phyloP scores from a whole-genome alignment of 2,797 vertebrate genomes.

The Hozukius guyotensis region DNA sequence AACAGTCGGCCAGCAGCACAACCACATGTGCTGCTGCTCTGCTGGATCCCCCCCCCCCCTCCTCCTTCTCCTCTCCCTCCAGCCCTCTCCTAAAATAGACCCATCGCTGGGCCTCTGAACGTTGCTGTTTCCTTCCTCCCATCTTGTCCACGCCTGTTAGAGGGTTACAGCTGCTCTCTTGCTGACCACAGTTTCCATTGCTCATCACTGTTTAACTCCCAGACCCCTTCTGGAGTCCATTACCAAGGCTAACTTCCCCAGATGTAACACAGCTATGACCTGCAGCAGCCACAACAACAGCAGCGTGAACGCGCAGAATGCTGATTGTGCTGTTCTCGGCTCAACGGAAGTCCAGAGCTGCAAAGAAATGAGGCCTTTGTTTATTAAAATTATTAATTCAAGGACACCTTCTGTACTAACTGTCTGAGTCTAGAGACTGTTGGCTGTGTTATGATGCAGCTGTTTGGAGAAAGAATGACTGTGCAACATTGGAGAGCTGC shows the following conservation, averaged over 20 bases:
- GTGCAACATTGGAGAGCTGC: slow-evolving; percentile 23
- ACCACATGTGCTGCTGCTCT: slow-evolving; percentile 69
- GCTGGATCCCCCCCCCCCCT: slow-evolving; percentile 14
- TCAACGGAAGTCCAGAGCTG: slow-evolving; percentile 26
- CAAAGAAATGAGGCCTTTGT: slow-evolving; percentile 41
- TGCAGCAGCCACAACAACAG: slow-evolving; percentile 73
- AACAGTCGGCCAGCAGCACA: slow-evolving; percentile 52
- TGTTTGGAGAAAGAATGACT: slow-evolving; percentile 21
- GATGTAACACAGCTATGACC: slow-evolving; percentile 78
- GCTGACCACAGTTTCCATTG: slow-evolving; percentile 82
- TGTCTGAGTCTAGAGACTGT: slow-evolving; percentile 24
- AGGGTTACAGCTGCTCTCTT: slow-evolving; percentile 77
- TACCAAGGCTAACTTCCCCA: slow-evolving; percentile 76
- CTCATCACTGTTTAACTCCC: slow-evolving; percentile 79
- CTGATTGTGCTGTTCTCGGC: slow-evolving; percentile 55
- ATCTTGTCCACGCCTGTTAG: slow-evolving; percentile 76
- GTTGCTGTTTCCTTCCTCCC: slow-evolving; percentile 77
- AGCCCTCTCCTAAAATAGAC: slow-evolving; percentile 78
- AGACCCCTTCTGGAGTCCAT: slow-evolving; percentile 80
- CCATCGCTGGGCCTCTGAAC: slow-evolving; percentile 73
- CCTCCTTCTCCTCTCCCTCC: slow-evolving; percentile 29
- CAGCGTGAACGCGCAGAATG: slow-evolving; percentile 41
- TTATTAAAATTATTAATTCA: slow-evolving; percentile 53
- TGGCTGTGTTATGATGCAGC: slow-evolving; percentile 2
- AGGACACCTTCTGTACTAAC: slow-evolving; percentile 17